Base-by-base conservation (phyloP, 2,797 vertebrate genomes). In the Acipenser ruthenus region DNA sequence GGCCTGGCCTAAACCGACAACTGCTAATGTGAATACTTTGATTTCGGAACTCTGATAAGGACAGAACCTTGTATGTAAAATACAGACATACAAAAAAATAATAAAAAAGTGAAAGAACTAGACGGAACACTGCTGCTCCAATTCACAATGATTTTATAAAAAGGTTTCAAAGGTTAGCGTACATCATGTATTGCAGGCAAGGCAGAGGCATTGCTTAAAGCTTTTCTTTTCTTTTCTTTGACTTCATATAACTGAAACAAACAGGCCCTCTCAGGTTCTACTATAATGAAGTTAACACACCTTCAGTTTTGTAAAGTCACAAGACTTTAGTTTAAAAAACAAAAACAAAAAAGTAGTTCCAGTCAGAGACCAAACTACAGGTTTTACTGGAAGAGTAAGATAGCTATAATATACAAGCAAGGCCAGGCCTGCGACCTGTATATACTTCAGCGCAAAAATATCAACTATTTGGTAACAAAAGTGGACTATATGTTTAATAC, bases 161-260 rank as follows among this genome's bases (percentile, higher is more conserved):
- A 75, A 74, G 37, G 3, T 80, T 80, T 88, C 92, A 87, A 89
- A 83, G 80, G 37, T 37, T 88, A 87, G 93, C 86, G 81, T 89
- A 92, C 86, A 82, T 82, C 83, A 88, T 90, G 91, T 94, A 93
- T 92, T 92, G 92, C 93, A 95, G 95, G 93, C 95, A 99, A 97
- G 95, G 94, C 94, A 93, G 93, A 97, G 94, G 94, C 93, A 87
- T 93, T 93, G 89, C 93, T 99, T 99, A 98, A 98, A 99, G 95
- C 95, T 98, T 97, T 96, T 94, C 81, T 67, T 87, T 96, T 94
- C 80, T 67, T 87, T 85, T 94, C 92, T 93, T 93, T 95, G 92
- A 95, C 93, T 93, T 97, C 92, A 95, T 94, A 93, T 93, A 94
- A 94, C 95, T 89, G 84, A 86, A 95, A 87, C 93, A 94, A 93